Conservation (phyloP, 1,140 invertebrate species). For the Drosophila azteca region DNA sequence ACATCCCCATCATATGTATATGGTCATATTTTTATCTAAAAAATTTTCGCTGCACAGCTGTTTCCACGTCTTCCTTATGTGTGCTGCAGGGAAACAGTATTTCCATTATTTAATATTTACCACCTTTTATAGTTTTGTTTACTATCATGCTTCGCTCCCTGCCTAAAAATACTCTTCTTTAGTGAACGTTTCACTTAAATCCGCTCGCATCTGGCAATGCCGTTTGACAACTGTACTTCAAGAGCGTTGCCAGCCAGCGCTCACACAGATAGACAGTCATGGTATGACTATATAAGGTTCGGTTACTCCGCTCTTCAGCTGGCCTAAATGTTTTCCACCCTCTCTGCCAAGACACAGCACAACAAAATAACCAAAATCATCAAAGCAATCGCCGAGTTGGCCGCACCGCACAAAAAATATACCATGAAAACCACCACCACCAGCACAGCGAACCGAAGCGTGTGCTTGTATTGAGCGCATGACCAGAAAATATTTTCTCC, state of each 20-base stretch:
- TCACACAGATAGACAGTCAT: slow-evolving; percentile 52
- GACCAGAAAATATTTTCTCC: slow-evolving; percentile 70
- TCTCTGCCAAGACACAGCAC: background rate
- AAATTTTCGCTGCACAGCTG: background rate
- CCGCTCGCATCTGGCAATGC: slow-evolving; percentile 64
- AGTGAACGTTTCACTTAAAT: slow-evolving; percentile 56
- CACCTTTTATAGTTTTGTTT: slow-evolving; percentile 54
- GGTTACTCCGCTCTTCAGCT: too few relatives aligned
- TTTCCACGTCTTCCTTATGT: slow-evolving; percentile 28
- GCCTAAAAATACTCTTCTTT: slow-evolving; percentile 57
- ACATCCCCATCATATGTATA: too few relatives aligned
- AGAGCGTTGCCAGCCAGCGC: slow-evolving; percentile 70
- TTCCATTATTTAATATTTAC: slow-evolving; percentile 51
- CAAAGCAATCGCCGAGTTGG: slow-evolving; percentile 4
- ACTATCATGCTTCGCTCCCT: slow-evolving; percentile 33
- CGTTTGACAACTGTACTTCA: slow-evolving; percentile 73
- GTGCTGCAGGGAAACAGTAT: slow-evolving; percentile 24
- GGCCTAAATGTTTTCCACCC: background rate
- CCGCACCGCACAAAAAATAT: background rate
- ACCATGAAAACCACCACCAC: slow-evolving; percentile 50
- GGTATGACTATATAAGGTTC: too few relatives aligned
- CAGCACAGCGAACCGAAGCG: slow-evolving; percentile 19
- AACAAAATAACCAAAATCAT: slow-evolving; percentile 4
- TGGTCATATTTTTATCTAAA: too few relatives aligned
- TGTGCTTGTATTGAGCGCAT: slow-evolving; percentile 54